Conservation (phyloP, 2,888 invertebrate genomes). For the Oscheius myriophilus region DNA sequence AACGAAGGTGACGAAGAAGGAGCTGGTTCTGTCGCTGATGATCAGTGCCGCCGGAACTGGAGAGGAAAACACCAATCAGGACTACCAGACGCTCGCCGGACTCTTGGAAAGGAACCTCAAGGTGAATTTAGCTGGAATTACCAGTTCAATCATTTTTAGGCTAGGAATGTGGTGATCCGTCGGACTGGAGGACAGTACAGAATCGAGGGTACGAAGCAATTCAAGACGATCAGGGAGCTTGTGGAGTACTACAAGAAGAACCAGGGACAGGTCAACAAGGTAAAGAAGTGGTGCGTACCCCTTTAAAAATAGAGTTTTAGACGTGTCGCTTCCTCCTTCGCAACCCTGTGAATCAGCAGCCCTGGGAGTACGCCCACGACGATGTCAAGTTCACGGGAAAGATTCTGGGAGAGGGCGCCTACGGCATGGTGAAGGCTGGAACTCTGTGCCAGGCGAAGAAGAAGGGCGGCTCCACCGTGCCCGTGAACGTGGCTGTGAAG, state of each 20-base stretch:
- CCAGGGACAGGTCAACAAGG: neutral
- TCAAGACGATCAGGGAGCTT: neutral
- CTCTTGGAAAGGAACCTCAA: too few species aligned
- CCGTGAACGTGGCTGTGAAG: neutral
- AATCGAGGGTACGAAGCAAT: neutral
- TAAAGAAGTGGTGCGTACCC: too few species aligned
- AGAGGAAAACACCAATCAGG: too few species aligned
- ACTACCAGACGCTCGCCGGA: too few species aligned
- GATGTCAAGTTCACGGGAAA: constrained; percentile 22
- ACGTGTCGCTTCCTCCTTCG: constrained; percentile 26
- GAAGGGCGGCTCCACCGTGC: constrained; percentile 19
- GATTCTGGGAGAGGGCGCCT: constrained; percentile 38
- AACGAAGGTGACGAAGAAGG: too few species aligned
- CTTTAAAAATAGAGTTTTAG: too few species aligned
- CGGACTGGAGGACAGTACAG: neutral
- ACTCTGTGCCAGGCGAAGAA: constrained; percentile 13
- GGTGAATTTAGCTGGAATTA: too few species aligned
- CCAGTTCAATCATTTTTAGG: too few species aligned
- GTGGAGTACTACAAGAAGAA: constrained; percentile 8
- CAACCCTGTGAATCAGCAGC: constrained; percentile 27
- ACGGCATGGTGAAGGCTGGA: constrained; percentile 36
- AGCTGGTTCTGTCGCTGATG: too few species aligned
- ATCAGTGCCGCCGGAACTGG: too few species aligned
- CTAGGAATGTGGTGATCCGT: neutral
- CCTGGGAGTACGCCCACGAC: constrained; percentile 31